Base-by-base conservation (phyloP, 1,140 invertebrate genomes). In the Anagrus nilaparvatae region DNA sequence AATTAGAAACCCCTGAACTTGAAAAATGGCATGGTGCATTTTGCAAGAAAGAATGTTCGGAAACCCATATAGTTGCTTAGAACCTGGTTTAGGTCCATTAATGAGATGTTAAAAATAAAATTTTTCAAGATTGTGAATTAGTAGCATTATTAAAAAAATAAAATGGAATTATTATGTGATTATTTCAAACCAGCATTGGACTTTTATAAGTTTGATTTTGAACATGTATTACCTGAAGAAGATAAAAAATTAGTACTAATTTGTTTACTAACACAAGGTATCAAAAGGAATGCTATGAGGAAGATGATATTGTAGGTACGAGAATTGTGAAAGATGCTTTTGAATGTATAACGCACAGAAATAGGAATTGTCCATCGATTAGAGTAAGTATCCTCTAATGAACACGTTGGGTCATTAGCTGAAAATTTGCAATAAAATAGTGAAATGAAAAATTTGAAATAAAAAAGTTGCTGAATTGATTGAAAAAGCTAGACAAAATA, bases 21-120 rank as follows among this genome's bases (percentile, higher is more conserved):
- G n/a, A n/a, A n/a, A n/a, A n/a, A n/a, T n/a, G n/a, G n/a, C n/a
- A n/a, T n/a, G n/a, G n/a, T 94, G 97, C 66, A 98, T 97, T 66
- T 74, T 99, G 45, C 90, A 89, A 75, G 92, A 91, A 2, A 80
- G 94, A 32, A 98, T 99, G 94, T 71, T 97, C 43, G 93, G 93
- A 23, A 98, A 98, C 73, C 94, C 94, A 1, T 97, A 98, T 66
- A 93, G 87, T 32, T 94, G 88, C 16, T 76, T 82, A 31, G 94
- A 97, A 59, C 79, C 85, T 14, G 93, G 93, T 10, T 75, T 98
- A 50, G 94, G 95, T 3, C 94, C 95, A 0, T 69, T 97, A 1
- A 98, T 99, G 95, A 74, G 93, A 98, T 60, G 87, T 98, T 0
- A 99, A 99, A 63, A 98, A 98, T 64, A 97, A 97, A 65, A 95